A percentile compares a stretch with the other conserved stretches of the same genome.
phyloP scores from a whole-genome alignment of 2,888 invertebrate species.

The Ypsolopha sequella region DNA sequence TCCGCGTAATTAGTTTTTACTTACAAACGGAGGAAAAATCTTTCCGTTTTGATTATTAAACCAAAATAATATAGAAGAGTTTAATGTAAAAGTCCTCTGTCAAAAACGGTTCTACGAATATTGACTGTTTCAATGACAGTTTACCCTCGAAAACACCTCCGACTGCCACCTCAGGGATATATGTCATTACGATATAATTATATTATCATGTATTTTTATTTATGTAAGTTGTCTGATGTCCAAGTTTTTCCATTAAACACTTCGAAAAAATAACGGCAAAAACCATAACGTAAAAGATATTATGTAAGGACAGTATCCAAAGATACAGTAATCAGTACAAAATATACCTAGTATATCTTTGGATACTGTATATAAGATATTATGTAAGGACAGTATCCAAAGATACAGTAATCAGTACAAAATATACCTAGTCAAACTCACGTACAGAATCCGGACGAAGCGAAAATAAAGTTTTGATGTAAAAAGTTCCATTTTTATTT shows the following conservation, averaged over 20 bases:
- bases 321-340: conserved; percentile 52
- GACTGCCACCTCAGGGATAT: too few species aligned
- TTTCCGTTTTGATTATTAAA: too few species aligned
- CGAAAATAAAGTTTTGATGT: conserved; percentile 68
- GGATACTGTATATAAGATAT: too few species aligned
- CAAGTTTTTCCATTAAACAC: background rate
- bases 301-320: conserved; percentile 16
- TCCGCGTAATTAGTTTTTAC: too few species aligned
- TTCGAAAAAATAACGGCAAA: background rate
- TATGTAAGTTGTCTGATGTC: background rate
- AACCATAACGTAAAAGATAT: conserved; percentile 5
- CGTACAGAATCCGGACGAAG: conserved; percentile 53
- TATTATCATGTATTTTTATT: background rate
- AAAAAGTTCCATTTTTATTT: conserved; percentile 67
- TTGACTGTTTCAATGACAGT: too few species aligned
- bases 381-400: conserved; percentile 16
- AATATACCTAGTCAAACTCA: conserved; percentile 46
- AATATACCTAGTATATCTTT: conserved; percentile 42
- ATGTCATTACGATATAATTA: too few species aligned
- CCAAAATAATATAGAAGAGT: too few species aligned
- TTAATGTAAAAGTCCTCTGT: too few species aligned
- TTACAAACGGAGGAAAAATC: too few species aligned
- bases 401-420: conserved; percentile 52
- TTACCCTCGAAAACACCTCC: too few species aligned
- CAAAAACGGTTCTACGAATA: too few species aligned